Conservation (phyloP, 2,797 vertebrate genomes). For the Pangasius mekongensis region DNA sequence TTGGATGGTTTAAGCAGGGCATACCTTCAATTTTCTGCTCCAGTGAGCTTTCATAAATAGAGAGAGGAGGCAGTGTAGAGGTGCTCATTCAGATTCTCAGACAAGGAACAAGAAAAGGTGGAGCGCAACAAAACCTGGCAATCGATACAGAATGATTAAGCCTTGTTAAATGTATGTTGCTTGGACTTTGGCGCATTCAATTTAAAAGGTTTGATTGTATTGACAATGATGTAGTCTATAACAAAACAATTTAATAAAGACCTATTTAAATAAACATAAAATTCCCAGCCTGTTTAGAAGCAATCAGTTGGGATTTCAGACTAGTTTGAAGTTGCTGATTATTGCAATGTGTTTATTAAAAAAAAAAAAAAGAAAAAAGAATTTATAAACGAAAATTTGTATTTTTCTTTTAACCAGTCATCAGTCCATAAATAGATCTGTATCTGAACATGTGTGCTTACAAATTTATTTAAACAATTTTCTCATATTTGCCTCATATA, state of each 20-base stretch:
- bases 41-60: conserved; percentile 72
- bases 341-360: not conserved
- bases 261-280: not conserved
- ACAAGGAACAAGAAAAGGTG: conserved; percentile 37
- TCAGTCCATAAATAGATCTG: not conserved
- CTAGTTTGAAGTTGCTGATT: not conserved
- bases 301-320: not conserved
- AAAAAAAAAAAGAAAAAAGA: not conserved
- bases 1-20: conserved; percentile 60
- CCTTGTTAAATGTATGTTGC: conserved; percentile 40
- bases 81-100: conserved; percentile 71
- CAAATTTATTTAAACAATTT: not conserved
- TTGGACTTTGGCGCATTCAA: not conserved
- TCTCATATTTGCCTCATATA: not conserved
- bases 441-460: too few species aligned
- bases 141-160: conserved; percentile 38
- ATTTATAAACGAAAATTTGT: not conserved
- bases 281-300: not conserved
- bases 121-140: conserved; percentile 39
- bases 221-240: not conserved
- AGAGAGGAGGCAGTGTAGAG: conserved; percentile 65
- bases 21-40: conserved; percentile 71
- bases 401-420: not conserved
- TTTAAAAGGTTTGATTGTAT: conserved; percentile 8
- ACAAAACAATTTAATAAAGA: not conserved